Evolutionary conservation across 2,888 invertebrate species (phyloP).

Genomic region (Cheilosia vernalis): DNA sequence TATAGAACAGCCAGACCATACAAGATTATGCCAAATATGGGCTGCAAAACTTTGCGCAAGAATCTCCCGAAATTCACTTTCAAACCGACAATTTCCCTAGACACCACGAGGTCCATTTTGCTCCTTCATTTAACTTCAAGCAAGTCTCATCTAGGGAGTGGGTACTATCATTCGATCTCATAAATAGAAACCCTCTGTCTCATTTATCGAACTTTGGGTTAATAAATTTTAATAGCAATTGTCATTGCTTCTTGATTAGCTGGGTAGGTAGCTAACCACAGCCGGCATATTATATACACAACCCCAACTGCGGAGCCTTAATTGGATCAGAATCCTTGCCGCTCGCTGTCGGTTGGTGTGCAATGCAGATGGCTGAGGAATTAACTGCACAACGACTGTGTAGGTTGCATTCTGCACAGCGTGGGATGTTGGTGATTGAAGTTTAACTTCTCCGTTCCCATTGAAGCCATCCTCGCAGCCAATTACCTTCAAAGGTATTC

Average conservation of each 20-base stretch:
- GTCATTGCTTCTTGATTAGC: constrained; percentile 48
- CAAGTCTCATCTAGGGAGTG: background rate
- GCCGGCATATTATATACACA: background rate
- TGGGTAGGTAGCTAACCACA: background rate
- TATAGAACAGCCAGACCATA: too few relatives aligned
- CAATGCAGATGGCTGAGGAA: constrained; percentile 54
- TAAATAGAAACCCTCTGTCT: constrained; percentile 29
- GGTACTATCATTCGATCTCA: background rate
- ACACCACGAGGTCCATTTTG: background rate
- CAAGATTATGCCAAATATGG: too few relatives aligned
- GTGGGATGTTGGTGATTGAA: constrained; percentile 56
- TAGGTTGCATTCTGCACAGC: constrained; percentile 38
- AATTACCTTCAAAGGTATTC: constrained; percentile 51
- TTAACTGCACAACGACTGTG: constrained; percentile 35
- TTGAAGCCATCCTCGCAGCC: constrained; percentile 19
- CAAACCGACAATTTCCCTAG: background rate
- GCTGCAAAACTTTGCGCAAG: too few relatives aligned
- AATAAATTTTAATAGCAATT: constrained; percentile 57
- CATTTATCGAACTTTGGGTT: constrained; percentile 34
- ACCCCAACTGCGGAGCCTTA: constrained; percentile 24
- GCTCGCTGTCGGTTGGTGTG: constrained; percentile 33
- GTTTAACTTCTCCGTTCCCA: constrained; percentile 15
- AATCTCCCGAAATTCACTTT: background rate
- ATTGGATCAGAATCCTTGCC: constrained; percentile 61
- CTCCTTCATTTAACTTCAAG: too few relatives aligned